Percentiles rank a stretch among this genome's conserved stretches.
phyloP scores from a whole-genome alignment of 2,113 vertebrate genomes.

The Oreocharis arfaki region DNA sequence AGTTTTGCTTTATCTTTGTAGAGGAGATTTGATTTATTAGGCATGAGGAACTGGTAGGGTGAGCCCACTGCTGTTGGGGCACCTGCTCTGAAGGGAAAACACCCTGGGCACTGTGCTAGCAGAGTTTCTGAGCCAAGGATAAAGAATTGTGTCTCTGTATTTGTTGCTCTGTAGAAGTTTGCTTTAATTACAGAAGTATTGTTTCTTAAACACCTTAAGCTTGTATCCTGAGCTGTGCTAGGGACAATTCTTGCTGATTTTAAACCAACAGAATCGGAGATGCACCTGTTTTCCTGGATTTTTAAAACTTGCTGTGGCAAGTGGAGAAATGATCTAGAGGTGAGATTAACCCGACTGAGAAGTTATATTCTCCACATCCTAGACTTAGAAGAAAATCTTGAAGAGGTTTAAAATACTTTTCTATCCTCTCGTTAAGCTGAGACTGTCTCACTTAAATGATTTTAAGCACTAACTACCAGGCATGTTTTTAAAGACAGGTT shows the following conservation, averaged over 20 bases:
- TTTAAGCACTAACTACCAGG: not conserved
- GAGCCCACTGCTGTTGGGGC: not conserved
- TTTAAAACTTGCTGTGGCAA: not conserved
- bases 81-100: not conserved
- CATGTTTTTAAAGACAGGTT: not conserved
- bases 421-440: not conserved
- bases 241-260: not conserved
- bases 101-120: not conserved
- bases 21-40: not conserved
- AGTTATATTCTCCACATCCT: not conserved
- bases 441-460: not conserved
- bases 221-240: not conserved
- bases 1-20: not conserved
- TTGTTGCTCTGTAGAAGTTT: not conserved
- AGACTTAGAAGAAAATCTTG: not conserved
- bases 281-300: not conserved
- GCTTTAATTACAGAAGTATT: not conserved
- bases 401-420: not conserved
- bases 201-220: not conserved
- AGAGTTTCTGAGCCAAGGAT: not conserved
- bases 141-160: not conserved
- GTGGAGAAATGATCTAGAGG: not conserved
- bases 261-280: not conserved
- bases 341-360: not conserved
- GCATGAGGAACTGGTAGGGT: not conserved